phyloP scores from a whole-genome alignment of 2,888 invertebrate genomes.

The Lasioglossum lativentre region DNA sequence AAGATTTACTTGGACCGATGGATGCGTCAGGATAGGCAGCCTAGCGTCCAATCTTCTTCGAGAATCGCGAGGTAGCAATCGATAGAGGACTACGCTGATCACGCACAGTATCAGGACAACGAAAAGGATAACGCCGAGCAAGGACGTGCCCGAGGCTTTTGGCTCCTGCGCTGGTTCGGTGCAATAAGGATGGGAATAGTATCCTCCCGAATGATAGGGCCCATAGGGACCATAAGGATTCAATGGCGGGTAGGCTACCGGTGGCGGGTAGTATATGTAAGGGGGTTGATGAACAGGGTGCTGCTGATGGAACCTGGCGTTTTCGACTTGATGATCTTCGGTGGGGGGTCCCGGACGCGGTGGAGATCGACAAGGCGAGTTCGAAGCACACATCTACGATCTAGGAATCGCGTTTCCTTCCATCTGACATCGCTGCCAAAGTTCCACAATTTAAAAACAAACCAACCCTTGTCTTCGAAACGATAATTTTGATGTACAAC shows the following conservation, averaged over 20 bases:
- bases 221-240: constrained; percentile 59
- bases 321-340: constrained; percentile 20
- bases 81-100: constrained; percentile 44
- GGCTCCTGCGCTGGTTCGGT: constrained; percentile 30
- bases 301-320: constrained; percentile 32
- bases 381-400: constrained; percentile 61
- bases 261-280: constrained; percentile 57
- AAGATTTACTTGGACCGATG: constrained; percentile 58
- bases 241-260: constrained; percentile 47
- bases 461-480: neutral
- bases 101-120: constrained; percentile 40
- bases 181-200: constrained; percentile 47
- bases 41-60: constrained; percentile 52
- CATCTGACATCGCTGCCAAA: neutral
- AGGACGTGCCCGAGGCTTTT: constrained; percentile 26
- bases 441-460: neutral
- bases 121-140: constrained; percentile 53
- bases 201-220: constrained; percentile 41
- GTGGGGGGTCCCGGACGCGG: constrained; percentile 35
- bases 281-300: constrained; percentile 39
- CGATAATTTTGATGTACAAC: constrained; percentile 20
- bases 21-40: constrained; percentile 34
- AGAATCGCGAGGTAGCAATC: constrained; percentile 43
- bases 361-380: constrained; percentile 35
- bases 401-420: neutral